phyloP scores from a whole-genome alignment of 2,797 vertebrate genomes.

The Smutsia gigantea region DNA sequence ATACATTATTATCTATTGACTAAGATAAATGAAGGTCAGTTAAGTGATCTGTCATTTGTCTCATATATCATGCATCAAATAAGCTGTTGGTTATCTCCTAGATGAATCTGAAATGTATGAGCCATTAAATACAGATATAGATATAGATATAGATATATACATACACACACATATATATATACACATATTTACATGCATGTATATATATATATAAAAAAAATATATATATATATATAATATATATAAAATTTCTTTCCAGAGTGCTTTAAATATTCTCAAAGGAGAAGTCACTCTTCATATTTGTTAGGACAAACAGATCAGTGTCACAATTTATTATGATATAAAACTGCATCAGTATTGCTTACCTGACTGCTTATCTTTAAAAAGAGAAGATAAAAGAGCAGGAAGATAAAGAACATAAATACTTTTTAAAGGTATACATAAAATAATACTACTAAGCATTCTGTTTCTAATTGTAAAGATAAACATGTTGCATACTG shows the following conservation, averaged over 20 bases:
- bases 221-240: not conserved
- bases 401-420: not conserved
- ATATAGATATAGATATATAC: too few relatives aligned
- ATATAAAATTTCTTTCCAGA: not conserved
- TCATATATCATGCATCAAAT: not conserved
- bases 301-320: not conserved
- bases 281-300: conserved; percentile 12
- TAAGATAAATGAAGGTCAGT: not conserved
- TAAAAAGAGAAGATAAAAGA: not conserved
- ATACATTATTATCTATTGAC: not conserved
- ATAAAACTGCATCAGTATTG: not conserved
- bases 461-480: not conserved
- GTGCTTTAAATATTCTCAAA: conserved; percentile 13
- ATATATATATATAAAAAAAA: not conserved
- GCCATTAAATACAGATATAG: not conserved
- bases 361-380: not conserved
- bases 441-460: not conserved
- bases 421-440: not conserved
- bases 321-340: conserved; percentile 11
- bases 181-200: not conserved
- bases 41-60: conserved; percentile 5
- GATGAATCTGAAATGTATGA: not conserved
- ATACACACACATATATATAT: not conserved
- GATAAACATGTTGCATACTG: not conserved
- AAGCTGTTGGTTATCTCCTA: not conserved